Evolutionary conservation across 2,113 vertebrate species (phyloP), one percentile per base, ranked within the genome.

Genomic region (Gorsachius goisagi): DNA sequence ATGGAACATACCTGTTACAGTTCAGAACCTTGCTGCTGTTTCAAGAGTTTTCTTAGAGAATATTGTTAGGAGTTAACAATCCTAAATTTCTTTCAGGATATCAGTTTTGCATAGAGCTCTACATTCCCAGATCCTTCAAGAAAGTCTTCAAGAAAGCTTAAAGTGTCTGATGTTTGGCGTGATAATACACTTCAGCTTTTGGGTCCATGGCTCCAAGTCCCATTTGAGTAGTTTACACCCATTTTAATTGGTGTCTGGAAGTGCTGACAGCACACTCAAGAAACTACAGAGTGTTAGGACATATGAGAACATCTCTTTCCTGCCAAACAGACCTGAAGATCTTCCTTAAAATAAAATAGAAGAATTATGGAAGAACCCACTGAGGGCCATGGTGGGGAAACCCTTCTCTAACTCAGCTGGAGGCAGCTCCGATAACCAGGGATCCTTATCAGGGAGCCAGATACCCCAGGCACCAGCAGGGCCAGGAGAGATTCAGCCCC

Each of bases 221-320:
- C 8, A 9, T 71, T 78, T 41, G 41, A 35, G 33, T 3, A 21
- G 21, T 27, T 52, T 44, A 28, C 53, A 53, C 6, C 11, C 26
- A 2, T 17, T 87, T 72, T 15, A 6, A 67, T 7, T 24, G 11
- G 15, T 26, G 22, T 19, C 47, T 58, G 55, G 49, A 73, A 58
- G 35, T 6, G 33, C 76, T 69, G 60, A 37, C 39, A 56, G 39
- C 35, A 22, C 49, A 33, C 0, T 0, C 30, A 19, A 55, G 30
- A 33, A 75, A 4, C 12, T 27, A 37, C 0, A 0, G 41, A 62
- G 33, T 0, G 0, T 24, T 32, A 44, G 27, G 49, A 49, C 27
- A 9, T 9, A 4, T 1, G 12, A 27, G 56, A 91, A 56, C 6
- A 22, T 16, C 32, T 63, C 15, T 44, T 44, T 41, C n/a, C 2